Evolutionary conservation across 2,797 vertebrate species (phyloP).

Genomic region (Cephalopachus bancanus): DNA sequence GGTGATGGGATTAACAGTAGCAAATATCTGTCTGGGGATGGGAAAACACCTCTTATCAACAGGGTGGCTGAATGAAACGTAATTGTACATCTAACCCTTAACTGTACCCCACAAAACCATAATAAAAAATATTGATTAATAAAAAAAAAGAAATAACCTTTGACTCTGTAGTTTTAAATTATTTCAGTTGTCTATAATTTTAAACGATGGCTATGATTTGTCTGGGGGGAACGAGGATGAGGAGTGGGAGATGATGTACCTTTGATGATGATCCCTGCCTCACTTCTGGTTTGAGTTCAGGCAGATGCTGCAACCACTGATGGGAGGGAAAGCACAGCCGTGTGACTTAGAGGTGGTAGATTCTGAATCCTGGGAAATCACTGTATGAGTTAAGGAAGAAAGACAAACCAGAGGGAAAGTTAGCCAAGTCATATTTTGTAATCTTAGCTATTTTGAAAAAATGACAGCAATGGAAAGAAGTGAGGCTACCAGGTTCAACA

Average conservation of each 20-base stretch:
- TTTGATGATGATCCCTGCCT: background rate
- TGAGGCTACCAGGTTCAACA: background rate
- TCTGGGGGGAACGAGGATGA: background rate
- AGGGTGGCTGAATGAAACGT: no score
- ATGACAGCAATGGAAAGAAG: slow-evolving; percentile 1
- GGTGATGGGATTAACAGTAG: no score
- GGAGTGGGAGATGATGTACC: background rate
- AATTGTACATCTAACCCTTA: no score
- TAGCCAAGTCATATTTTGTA: background rate
- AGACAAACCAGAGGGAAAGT: background rate
- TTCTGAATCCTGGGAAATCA: background rate
- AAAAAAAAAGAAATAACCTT: background rate
- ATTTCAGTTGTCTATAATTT: background rate
- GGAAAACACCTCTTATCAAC: no score
- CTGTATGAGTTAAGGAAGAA: background rate
- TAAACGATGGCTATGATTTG: background rate
- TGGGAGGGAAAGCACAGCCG: background rate
- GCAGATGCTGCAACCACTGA: background rate
- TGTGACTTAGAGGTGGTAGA: background rate
- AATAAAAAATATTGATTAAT: no score
- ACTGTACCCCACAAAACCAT: no score
- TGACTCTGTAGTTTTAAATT: background rate
- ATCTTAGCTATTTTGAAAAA: slow-evolving; percentile 18
- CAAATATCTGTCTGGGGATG: no score
- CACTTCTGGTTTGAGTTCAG: background rate